phyloP scores from a whole-genome alignment of 2,113 vertebrate species.

The Dasypus novemcinctus region DNA sequence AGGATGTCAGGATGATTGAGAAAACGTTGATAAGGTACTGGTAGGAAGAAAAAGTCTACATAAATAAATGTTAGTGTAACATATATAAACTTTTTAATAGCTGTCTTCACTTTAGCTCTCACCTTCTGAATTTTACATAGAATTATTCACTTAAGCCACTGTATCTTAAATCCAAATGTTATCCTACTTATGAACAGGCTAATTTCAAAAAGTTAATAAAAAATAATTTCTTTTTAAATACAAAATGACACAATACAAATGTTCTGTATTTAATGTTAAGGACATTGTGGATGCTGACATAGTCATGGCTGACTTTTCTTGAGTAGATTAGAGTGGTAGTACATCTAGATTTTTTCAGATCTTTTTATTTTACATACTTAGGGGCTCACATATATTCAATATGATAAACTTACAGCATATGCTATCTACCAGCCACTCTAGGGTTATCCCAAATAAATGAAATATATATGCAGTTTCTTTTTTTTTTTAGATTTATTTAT shows the following conservation, averaged over 20 bases:
- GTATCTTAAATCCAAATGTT: not conserved
- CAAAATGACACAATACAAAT: not conserved
- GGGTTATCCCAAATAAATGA: not conserved
- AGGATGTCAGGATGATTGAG: not conserved
- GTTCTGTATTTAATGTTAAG: not conserved
- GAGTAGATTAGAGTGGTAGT: not conserved
- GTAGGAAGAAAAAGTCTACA: not conserved
- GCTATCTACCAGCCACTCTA: not conserved
- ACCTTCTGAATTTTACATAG: slow-evolving; percentile 15
- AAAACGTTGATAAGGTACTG: no score
- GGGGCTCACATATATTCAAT: not conserved
- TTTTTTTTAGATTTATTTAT: no score
- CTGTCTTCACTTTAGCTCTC: not conserved
- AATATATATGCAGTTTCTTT: not conserved
- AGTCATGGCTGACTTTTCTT: not conserved
- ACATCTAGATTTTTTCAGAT: not conserved
- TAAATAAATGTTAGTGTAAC: not conserved
- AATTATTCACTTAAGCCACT: not conserved
- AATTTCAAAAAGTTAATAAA: not conserved
- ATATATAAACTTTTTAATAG: not conserved
- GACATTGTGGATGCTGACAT: not conserved
- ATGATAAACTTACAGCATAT: not conserved
- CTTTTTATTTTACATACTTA: not conserved
- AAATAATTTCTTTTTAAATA: not conserved
- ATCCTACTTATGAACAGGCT: not conserved